Base-by-base conservation (phyloP, 2,888 invertebrate genomes). In the Drosophila quinaria region DNA sequence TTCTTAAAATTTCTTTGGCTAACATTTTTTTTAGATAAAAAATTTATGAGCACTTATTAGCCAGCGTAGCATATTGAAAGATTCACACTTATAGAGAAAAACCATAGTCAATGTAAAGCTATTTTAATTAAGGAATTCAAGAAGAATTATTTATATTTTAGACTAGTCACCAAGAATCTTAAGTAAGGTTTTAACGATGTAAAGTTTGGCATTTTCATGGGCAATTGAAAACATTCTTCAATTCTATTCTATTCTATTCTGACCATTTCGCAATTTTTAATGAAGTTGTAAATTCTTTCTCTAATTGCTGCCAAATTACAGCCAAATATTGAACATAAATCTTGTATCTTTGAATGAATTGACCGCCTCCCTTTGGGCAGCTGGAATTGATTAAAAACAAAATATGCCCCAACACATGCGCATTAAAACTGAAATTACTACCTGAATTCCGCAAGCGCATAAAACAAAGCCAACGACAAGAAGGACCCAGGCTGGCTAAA, bases 361-460 rank as follows among this genome's bases (percentile, higher is more conserved):
- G 44, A 19, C n/a, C n/a, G 25, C 65, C 35, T 60, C 60, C 80
- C 78, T 73, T 44, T 39, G 62, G 81, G 78, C 66, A 62, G 59
- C 51, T 42, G 39, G 58, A 74, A 78, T 84, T 84, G 74, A 89
- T 81, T 80, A 78, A 67, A 64, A 49, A 61, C 70, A 44, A 78
- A 75, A 72, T 75, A 75, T 80, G 66, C 67, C 73, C 72, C 52
- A 68, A 62, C 75, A 71, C 70, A 80, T 58, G 60, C 19, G 59
- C 84, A 80, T 86, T 89, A 78, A 81, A 78, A 66, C 70, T 70
- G 68, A 89, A 85, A 89, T 87, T 87, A 87, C 86, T 87, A 87
- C 90, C 86, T 87, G 88, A 87, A 75, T 89, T 87, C 90, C 86
- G 86, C 86, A 87, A 66, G 60, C 19, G 60, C 74, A 77, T 71